Percentiles rank a stretch among this genome's conserved stretches.
These are phyloP conservation scores for Hippotragus niger DNA, from an alignment of 2,113 vertebrate species.

Conservation along the genomic window DNA sequence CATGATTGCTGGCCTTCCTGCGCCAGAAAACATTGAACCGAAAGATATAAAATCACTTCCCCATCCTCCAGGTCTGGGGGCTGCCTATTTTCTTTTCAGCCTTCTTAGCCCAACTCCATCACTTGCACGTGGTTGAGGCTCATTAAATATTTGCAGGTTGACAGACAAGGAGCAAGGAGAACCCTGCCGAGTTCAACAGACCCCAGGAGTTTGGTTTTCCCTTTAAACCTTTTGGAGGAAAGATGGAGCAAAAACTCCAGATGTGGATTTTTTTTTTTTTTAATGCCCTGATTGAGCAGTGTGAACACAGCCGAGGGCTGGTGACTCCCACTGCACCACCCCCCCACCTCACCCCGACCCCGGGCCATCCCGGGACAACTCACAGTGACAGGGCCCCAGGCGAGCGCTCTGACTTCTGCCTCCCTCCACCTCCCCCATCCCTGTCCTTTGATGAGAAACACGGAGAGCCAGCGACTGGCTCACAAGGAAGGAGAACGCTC, in stretches of 20 bases:
- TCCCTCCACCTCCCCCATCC: neutral
- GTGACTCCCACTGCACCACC: neutral
- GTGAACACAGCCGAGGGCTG: neutral
- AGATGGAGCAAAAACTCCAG: neutral
- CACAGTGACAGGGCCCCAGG: neutral
- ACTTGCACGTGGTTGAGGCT: neutral
- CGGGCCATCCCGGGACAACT: neutral
- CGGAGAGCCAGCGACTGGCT: neutral
- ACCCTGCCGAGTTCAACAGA: neutral
- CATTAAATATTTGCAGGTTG: neutral
- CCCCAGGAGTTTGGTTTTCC: neutral
- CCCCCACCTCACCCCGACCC: neutral
- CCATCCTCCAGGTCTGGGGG: neutral
- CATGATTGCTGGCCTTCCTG: neutral
- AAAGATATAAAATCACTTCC: neutral
- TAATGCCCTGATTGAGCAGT: neutral
- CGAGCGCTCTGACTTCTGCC: neutral
- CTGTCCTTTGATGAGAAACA: constrained; percentile 42
- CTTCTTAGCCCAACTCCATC: neutral
- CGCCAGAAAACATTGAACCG: neutral
- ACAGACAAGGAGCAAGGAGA: neutral
- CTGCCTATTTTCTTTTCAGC: neutral
- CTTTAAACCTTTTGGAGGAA: constrained; percentile 1
- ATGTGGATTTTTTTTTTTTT: neutral
- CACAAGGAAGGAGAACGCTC: neutral